Conservation (phyloP, 2,797 vertebrate species). For the Dicrostonyx torquatus region DNA sequence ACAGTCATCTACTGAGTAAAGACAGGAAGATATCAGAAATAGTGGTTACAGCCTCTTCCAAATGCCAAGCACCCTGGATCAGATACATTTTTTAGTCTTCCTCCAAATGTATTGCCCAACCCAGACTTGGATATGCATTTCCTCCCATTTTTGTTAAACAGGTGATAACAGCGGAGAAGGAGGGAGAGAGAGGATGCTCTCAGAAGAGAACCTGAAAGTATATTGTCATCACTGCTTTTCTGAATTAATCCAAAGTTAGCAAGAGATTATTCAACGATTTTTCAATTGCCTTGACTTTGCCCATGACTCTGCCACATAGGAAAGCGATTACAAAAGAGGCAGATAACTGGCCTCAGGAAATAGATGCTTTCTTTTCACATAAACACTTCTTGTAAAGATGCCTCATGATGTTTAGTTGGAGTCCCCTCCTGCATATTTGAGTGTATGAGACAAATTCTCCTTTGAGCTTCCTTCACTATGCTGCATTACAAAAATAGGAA, state of each 20-base stretch:
- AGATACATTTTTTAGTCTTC: not conserved
- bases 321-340: not conserved
- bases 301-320: not conserved
- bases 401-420: conserved; percentile 66
- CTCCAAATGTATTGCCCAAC: not conserved
- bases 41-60: not conserved
- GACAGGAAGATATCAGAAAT: not conserved
- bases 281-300: not conserved
- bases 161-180: not conserved
- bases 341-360: conserved; percentile 1
- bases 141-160: conserved; percentile 7
- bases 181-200: not conserved
- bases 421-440: conserved; percentile 63
- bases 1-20: not conserved
- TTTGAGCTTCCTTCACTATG: conserved; percentile 78
- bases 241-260: not conserved
- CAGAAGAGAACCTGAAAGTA: not conserved
- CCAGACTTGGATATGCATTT: not conserved
- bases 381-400: conserved; percentile 21
- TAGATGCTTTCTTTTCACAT: not conserved
- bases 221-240: not conserved
- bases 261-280: not conserved
- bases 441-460: conserved; percentile 78
- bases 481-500: conserved; percentile 83
- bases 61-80: not conserved